Base-by-base conservation (phyloP, 2,797 vertebrate genomes). In the Petrocephalus sullivani region DNA sequence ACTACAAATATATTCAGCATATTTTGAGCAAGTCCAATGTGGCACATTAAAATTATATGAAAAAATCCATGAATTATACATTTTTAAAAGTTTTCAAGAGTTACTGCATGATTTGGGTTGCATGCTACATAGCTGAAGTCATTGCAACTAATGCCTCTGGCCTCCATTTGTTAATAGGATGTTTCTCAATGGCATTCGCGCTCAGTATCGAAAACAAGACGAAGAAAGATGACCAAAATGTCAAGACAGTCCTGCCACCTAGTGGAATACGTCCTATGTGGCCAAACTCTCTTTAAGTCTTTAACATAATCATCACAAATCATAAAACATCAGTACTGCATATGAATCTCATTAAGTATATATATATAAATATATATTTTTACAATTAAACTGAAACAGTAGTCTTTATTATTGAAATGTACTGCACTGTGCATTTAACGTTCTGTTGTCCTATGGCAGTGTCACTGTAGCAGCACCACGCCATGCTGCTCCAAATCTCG, bases 191-290 rank as follows among this genome's bases (percentile, higher is more conserved):
- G 67, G 16, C 67, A 75, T 41, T 28, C 33, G 33, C 33, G 28
- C 37, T 75, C 67, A 41, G 67, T 71, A 37, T 16, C 28, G 14
- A 71, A 4, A 33, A 33, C 33, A 71, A 71, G 4, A 67, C 61
- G 1, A 37, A 14, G 53, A 54, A 54, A 54, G 3, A 71, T 71
- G 28, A 71, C 10, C 23, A 85, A 53, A 54, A 23, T 28, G 21
- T 21, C 23, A 33, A 51, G 21, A 78, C 71, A 87, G 75, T 21
- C 41, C 71, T 87, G 87, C 87, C 87, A 58, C 41, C 87, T 87
- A 82, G 87, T 87, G 87, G 87, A 41, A 41, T 6, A 87, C 87
- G 12, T 81, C 19, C 4, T 56, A 81, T 10, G 37, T 46, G 75
- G 19, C 75, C 19, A 49, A 81, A 46, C 37, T 6, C 41, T 49